Evolutionary conservation across 2,113 vertebrate species (phyloP), one percentile per base, ranked within the genome.

Genomic region (Morone chrysops): DNA sequence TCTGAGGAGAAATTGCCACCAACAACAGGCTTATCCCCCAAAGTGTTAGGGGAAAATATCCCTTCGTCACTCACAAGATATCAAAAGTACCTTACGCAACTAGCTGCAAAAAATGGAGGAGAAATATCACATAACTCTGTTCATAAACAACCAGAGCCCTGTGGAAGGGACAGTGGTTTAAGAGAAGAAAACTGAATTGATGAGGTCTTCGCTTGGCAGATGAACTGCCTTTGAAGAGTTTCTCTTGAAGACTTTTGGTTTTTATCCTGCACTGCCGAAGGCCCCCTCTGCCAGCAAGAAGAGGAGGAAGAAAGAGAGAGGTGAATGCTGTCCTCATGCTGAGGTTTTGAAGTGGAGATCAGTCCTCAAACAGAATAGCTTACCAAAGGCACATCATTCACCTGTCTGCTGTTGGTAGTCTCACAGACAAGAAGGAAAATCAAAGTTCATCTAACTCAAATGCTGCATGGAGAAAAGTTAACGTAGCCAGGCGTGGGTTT

Each of bases 311-410:
- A 90, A 90, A 82, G 75, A 56, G 68, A 70, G 83, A 92, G 76
- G 82, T 83, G 81, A 93, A 84, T 9, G 71, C 75, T 82, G 83
- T 81, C 88, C 90, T 92, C 85, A 73, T 50, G 31, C 68, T 81
- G 72, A n/a, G 77, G 82, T 45, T 89, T 91, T 93, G 92, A 93
- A 93, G 90, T 90, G 87, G 82, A 92, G 86, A 92, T 91, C 85
- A 91, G 83, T 71, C 91, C 88, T 94, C 89, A 93, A 92, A 94
- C 90, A 89, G 90, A 94, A 93, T 92, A 87, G 78, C 83, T 92
- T 82, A 91, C 84, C 74, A 91, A 86, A 92, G 87, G 41, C 59
- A 54, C 71, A 83, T 91, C 92, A 75, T 78, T 93, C 89, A 92
- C 88, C 86, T 88, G 91, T 84, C 90, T 82, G 63, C 86, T 78